A percentile compares a stretch with the other conserved stretches of the same genome.
These are phyloP conservation scores for Ateles fusciceps DNA, from an alignment of 2,797 vertebrate genomes.

Conservation along the genomic window DNA sequence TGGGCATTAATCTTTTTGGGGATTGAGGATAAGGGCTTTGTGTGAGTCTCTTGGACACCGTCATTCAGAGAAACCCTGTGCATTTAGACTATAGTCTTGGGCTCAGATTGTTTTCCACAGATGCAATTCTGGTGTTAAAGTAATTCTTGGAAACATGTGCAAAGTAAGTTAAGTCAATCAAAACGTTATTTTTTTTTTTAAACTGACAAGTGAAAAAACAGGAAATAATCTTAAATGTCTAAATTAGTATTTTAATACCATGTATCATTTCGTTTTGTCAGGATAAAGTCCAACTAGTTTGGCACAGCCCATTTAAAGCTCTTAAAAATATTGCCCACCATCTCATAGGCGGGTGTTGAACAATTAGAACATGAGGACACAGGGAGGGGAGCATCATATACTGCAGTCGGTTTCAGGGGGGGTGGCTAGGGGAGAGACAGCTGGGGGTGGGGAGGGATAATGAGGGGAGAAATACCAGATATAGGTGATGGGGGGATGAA, in stretches of 20 bases:
- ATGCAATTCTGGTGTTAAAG: not conserved
- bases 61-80: not conserved
- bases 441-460: no score
- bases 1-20: not conserved
- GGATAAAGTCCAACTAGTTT: conserved; percentile 26
- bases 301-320: not conserved
- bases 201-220: not conserved
- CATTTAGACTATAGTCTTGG: not conserved
- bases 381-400: no score
- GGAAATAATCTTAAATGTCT: not conserved
- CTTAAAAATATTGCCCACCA: not conserved
- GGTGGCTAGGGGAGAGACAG: no score
- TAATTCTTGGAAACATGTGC: not conserved
- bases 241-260: conserved; percentile 37
- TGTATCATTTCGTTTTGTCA: not conserved
- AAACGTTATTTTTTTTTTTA: not conserved
- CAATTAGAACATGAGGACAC: no score
- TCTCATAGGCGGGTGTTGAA: no score
- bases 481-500: no score
- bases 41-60: not conserved
- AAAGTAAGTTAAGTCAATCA: not conserved
- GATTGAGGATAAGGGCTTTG: not conserved
- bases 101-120: not conserved
- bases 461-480: no score
- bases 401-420: no score